Evolutionary conservation across 2,113 vertebrate species (phyloP), one percentile per base, ranked within the genome.

Genomic region (Triplophysa siluroides): DNA sequence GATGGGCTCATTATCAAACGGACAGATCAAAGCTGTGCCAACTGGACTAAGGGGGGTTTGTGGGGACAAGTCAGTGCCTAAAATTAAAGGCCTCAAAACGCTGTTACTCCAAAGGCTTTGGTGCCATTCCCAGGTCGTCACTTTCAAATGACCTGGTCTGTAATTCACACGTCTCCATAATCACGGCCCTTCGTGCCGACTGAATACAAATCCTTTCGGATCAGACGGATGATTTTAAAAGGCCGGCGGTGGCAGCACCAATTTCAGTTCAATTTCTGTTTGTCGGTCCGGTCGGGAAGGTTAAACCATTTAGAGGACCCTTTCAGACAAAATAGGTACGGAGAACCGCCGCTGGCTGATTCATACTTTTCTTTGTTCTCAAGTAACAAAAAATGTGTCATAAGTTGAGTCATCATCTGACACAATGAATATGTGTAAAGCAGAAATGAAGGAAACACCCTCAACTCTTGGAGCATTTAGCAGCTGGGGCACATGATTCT

Each of bases 11-110:
- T 86, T 89, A 84, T 90, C 82, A 83, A 82, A 87, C 41, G 83
- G 73, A 83, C 54, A 79, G 87, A 89, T 91, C 85, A 90, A 91
- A 92, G 83, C 79, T 43, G 33, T 83, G 76, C 83, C 81, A 85
- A 85, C 87, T 79, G 84, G 80, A 74, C 87, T 85, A 71, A 88
- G 88, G 85, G 87, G 66, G 88, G 50, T 58, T 66, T 64, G 73
- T 43, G 63, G 26, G 69, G 68, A 64, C 66, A 29, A 43, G 74
- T 78, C 78, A 80, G 81, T 60, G n/a, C n/a, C 33, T 47, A 54
- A 78, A 66, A 47, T 73, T 81, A 77, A 80, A 47, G 29, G 63
- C 61, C 85, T 78, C 63, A 73, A 76, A 72, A 78, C 45, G 64
- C 80, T 61, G 29, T 29, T 74, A 19, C 65, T 87, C 83, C 85